Evolutionary conservation across 2,888 invertebrate species (phyloP).

Genomic region (Pachydiplax longipennis): DNA sequence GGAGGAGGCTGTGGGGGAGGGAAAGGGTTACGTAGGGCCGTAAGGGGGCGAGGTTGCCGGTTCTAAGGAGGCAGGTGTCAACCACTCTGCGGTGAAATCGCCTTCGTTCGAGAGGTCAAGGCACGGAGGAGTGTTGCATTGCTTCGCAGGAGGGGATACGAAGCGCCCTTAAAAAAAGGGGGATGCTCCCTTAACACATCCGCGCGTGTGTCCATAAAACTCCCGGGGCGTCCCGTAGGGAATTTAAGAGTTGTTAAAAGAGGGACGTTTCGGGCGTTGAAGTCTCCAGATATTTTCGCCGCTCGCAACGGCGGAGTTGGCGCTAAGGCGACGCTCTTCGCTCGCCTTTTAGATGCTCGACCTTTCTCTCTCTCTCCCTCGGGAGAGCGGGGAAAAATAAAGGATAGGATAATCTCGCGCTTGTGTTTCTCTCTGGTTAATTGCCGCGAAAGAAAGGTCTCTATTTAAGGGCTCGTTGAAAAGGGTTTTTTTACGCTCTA

Average conservation of each 20-base stretch:
- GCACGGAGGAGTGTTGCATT: not conserved
- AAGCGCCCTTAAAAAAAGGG: not conserved
- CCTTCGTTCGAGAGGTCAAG: slow-evolving; percentile 12
- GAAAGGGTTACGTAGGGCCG: not conserved
- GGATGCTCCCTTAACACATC: not conserved
- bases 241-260: not conserved
- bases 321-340: not conserved
- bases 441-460: not conserved
- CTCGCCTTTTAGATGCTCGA: not conserved
- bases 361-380: not conserved
- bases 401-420: not conserved
- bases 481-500: not conserved
- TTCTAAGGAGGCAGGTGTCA: not conserved
- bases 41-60: slow-evolving; percentile 15
- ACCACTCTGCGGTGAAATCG: not conserved
- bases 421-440: not conserved
- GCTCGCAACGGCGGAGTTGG: not conserved
- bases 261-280: not conserved
- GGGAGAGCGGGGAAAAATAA: not conserved
- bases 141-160: not conserved
- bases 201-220: not conserved
- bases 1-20: not conserved
- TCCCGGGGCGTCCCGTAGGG: not conserved
- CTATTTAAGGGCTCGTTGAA: not conserved
- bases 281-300: not conserved